Base-by-base conservation (phyloP, 2,797 vertebrate genomes). In the Enteromius thamalakanensis region DNA sequence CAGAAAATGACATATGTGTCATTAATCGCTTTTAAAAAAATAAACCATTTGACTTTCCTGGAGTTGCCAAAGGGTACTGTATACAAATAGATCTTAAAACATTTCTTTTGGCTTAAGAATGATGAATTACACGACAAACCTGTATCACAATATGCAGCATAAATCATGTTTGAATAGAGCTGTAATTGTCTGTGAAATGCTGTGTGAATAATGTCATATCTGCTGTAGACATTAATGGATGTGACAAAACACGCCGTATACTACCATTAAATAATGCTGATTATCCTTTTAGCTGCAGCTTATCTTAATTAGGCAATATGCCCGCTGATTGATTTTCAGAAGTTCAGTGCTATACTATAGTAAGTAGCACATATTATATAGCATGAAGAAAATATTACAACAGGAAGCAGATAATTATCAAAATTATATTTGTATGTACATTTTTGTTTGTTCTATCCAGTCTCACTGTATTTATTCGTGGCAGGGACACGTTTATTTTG, bases 91-190 rank as follows among this genome's bases (percentile, higher is more conserved):
- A 76, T 68, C 32, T 67, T 4, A 69, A 71, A 64, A 40, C 23
- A 10, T 55, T 75, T 82, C 29, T n/a, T 40, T 69, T 84, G 55
- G 69, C 34, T 71, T 58, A 37, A 72, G 85, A 47, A 34, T 86
- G 23, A 81, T 84, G 34, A 85, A 88, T 86, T 51, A 75, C 76
- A 80, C 62, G 58, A 34, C 11, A 2, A 79, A 80, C 40, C 64
- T 49, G 69, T 64, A 83, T 76, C 79, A 79, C 69, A 53, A 32
- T 51, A 88, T 87, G 81, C 55, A 68, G 81, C 49, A 82, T 62
- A 19, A 60, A 80, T 69, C 45, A 70, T 53, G 34, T 84, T 84
- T 87, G 80, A 64, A 78, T 60, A 81, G 6, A 74, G 42, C 55
- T 79, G 26, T 67, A 84, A 81, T 77, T 87, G 64, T 72, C 64